These are phyloP conservation scores for Eumerus sabulonum DNA, from an alignment of 2,888 invertebrate genomes.

Conservation along the genomic window DNA sequence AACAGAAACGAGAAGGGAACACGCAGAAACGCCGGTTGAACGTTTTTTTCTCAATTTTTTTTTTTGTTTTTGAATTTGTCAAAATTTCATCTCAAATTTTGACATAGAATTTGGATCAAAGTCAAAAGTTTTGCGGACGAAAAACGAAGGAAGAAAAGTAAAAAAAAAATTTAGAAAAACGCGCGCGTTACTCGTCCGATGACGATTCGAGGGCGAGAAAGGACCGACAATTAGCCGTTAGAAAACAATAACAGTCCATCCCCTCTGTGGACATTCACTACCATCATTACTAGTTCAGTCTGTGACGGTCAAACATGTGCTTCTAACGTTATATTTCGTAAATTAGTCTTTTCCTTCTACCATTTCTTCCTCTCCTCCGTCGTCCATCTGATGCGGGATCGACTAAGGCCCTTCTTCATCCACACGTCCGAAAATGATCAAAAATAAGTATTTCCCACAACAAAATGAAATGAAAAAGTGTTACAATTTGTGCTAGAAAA, in stretches of 20 bases:
- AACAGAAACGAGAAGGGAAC: too few species aligned
- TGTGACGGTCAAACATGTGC: conserved; percentile 73
- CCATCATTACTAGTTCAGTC: conserved; percentile 17
- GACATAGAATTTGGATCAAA: background rate
- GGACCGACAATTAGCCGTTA: conserved; percentile 44
- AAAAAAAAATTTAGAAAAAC: conserved; percentile 16
- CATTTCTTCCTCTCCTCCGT: background rate
- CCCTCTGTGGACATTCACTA: conserved; percentile 14
- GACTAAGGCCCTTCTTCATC: background rate
- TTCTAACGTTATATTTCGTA: conserved; percentile 69
- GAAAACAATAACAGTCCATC: conserved; percentile 34
- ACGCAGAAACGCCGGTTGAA: too few species aligned
- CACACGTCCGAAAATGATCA: background rate
- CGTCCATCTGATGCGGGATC: too few species aligned
- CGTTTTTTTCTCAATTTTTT: too few species aligned
- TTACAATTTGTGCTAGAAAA: conserved; percentile 53
- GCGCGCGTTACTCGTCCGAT: conserved; percentile 40
- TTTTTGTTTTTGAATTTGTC: too few species aligned
- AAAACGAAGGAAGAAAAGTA: background rate
- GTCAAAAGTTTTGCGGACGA: background rate
- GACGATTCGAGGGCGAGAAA: conserved; percentile 12
- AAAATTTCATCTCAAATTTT: too few species aligned
- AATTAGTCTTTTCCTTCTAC: conserved; percentile 30
- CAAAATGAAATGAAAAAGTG: conserved; percentile 57
- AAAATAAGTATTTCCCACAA: background rate